Evolutionary conservation across 2,888 invertebrate genomes (phyloP).

Genomic region (Apodemia zela): DNA sequence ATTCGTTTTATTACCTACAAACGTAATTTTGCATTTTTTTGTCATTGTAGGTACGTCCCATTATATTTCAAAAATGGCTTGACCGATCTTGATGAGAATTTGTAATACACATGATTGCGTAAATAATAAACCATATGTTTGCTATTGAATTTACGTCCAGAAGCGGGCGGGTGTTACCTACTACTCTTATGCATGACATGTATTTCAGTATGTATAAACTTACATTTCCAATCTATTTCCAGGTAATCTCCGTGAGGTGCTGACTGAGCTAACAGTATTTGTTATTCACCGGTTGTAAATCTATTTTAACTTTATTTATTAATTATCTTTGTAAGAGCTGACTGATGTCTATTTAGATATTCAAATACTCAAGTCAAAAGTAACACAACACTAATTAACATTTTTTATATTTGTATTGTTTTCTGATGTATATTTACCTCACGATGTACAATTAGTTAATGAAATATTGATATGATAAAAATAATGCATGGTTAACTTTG

Average conservation of each 20-base stretch:
- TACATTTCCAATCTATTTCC: conserved; percentile 18
- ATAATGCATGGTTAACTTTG: not conserved
- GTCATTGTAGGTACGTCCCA: too few relatives aligned
- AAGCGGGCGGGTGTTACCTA: too few relatives aligned
- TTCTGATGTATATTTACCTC: not conserved
- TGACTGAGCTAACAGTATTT: conserved; percentile 53
- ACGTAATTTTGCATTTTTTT: too few relatives aligned
- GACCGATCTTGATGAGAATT: too few relatives aligned
- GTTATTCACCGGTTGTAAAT: conserved; percentile 29
- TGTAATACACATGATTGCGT: too few relatives aligned
- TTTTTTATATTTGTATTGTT: not conserved
- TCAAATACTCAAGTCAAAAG: conserved; percentile 8
- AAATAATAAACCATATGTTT: too few relatives aligned
- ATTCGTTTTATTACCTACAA: too few relatives aligned
- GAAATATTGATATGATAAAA: not conserved
- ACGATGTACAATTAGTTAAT: conserved; percentile 7
- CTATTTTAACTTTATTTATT: conserved; percentile 18
- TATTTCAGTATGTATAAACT: too few relatives aligned
- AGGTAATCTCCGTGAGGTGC: conserved; percentile 50
- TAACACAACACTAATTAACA: not conserved
- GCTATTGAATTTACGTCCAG: too few relatives aligned
- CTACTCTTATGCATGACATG: too few relatives aligned
- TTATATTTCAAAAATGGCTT: too few relatives aligned
- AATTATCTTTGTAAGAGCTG: conserved; percentile 9
- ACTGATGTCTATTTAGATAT: not conserved